These are phyloP conservation scores for Poecilus cupreus DNA, from an alignment of 2,888 invertebrate genomes.

Conservation along the genomic window DNA sequence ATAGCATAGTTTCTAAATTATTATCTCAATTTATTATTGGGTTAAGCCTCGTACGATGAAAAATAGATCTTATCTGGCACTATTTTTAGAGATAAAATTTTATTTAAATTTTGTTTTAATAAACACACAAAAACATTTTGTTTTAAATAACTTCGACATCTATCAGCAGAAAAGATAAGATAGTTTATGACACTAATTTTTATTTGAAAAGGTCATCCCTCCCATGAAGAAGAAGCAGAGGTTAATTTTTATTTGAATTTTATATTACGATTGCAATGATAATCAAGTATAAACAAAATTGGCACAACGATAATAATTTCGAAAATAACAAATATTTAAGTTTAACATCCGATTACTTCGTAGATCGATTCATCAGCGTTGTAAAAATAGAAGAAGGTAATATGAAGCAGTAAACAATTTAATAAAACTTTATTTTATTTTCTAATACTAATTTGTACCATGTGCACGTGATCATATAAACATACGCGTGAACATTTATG, in stretches of 20 bases:
- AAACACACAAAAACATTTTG: background rate
- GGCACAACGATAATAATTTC: background rate
- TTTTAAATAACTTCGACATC: too few relatives aligned
- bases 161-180: too few relatives aligned
- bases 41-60: background rate
- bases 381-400: conserved; percentile 5
- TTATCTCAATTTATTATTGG: background rate
- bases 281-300: conserved; percentile 3
- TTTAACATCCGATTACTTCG: background rate
- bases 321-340: background rate
- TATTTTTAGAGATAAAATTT: conserved; percentile 28
- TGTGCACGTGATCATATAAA: conserved; percentile 67
- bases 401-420: conserved; percentile 67
- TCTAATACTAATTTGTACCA: conserved; percentile 73
- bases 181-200: conserved; percentile 10
- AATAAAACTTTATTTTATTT: conserved; percentile 58
- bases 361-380: background rate
- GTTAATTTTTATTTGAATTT: background rate
- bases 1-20: background rate
- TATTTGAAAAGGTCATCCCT: background rate
- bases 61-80: background rate
- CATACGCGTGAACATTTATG: background rate
- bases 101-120: background rate
- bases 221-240: background rate
- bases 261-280: background rate